phyloP scores from a whole-genome alignment of 2,113 vertebrate species.

The Ariopsis seemanni region DNA sequence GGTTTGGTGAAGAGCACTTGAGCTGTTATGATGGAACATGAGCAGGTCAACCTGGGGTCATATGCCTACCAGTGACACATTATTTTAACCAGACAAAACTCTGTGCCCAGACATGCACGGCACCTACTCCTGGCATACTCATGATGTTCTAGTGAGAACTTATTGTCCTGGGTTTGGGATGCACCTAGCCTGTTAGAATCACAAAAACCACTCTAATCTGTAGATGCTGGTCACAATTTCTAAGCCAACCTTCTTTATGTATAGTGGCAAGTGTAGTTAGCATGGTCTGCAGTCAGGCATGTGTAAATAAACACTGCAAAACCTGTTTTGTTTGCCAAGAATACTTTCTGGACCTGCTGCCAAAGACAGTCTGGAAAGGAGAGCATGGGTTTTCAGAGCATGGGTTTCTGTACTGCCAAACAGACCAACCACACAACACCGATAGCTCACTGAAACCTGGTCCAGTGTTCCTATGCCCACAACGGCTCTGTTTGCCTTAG shows the following conservation, averaged over 20 bases:
- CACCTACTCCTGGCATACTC: neutral
- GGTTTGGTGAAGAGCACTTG: too few relatives aligned
- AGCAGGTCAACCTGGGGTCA: neutral
- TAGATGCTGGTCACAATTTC: neutral
- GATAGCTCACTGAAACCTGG: neutral
- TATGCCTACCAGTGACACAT: neutral
- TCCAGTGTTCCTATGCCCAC: neutral
- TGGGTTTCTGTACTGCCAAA: neutral
- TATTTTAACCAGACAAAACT: neutral
- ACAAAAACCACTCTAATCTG: neutral
- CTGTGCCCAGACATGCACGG: neutral
- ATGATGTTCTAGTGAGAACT: neutral
- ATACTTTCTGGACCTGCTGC: neutral
- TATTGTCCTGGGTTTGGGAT: neutral
- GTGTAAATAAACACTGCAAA: neutral
- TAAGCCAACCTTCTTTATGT: neutral
- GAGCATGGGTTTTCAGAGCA: neutral
- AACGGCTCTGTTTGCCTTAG: neutral
- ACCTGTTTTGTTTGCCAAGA: neutral
- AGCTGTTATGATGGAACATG: too few relatives aligned
- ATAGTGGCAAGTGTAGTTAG: neutral
- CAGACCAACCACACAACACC: neutral
- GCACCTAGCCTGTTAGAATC: neutral
- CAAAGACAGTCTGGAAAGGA: neutral
- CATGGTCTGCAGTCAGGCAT: neutral